Evolutionary conservation across 92 coral and sea anemone genomes (phyloP), one percentile per base, ranked within the genome.

Genomic region (Siderastrea radians): DNA sequence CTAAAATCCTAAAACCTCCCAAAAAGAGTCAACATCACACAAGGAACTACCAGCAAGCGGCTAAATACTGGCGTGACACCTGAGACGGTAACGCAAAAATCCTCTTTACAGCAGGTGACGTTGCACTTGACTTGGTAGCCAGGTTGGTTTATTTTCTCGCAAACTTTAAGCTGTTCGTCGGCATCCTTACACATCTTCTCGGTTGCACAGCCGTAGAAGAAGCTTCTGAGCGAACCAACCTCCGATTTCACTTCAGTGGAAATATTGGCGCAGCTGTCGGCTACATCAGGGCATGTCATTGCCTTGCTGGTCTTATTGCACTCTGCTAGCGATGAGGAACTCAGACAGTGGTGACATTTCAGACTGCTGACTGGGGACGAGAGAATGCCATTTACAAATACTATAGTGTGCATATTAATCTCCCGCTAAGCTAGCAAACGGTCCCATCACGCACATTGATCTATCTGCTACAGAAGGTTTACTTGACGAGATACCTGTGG

Each of bases 181-280:
- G 87, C 87, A 51, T 84, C 87, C 1, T 74, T 53, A 74, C 87
- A 84, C 87, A 84, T 84, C 64, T 49, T 74, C 9, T 83, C 17
- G 15, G 87, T 84, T 8, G 87, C 87, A 45, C 87, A 84, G 61
- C 87, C 81, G 63, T 74, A 84, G 73, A 49, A 84, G 53, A 61
- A 84, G 81, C 80, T 73, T 84, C 52, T 84, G 17, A 84, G 7
- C 1, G 70, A 63, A 13, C 79, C 79, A 26, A 48, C 5, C 17
- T 63, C 73, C 5, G 87, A 19, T 66, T n/a, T 26, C 60, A 84
- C 70, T 50, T 84, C 87, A 74, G 87, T 84, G 60, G 79, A 74
- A 60, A 84, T 74, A 15, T 64, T 84, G 26, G 80, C 87, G 54
- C 87, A 84, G 63, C 63, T 61, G 71, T 84, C 73, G 38, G 87